phyloP scores from a whole-genome alignment of 2,797 vertebrate genomes.

The Trichosurus vulpecula region DNA sequence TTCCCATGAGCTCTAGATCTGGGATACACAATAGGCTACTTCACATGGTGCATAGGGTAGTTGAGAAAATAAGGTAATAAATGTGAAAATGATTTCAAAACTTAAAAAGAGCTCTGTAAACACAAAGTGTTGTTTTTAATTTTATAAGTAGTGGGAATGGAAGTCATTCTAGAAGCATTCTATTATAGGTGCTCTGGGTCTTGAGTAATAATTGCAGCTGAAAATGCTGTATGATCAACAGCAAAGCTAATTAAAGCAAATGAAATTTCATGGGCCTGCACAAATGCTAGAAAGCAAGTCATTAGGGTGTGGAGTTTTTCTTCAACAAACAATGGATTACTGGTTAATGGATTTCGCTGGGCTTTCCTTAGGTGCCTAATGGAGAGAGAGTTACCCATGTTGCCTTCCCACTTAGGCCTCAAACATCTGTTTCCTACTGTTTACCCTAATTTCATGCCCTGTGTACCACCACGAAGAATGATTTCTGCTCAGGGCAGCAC shows the following conservation, averaged over 20 bases:
- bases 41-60: not conserved
- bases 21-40: not conserved
- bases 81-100: constrained; percentile 14
- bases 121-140: not conserved
- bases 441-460: constrained; percentile 71
- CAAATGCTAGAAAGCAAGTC: constrained; percentile 35
- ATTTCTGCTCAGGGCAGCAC: constrained; percentile 65
- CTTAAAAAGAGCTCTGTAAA: not conserved
- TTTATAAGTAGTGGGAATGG: not conserved
- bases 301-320: constrained; percentile 71
- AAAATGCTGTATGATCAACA: constrained; percentile 41
- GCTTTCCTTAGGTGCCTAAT: constrained; percentile 85
- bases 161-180: not conserved
- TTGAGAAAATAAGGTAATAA: constrained; percentile 15
- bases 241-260: constrained; percentile 58
- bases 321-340: constrained; percentile 75
- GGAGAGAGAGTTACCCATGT: constrained; percentile 69
- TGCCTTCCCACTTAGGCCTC: constrained; percentile 85
- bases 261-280: constrained; percentile 21
- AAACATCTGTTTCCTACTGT: constrained; percentile 88
- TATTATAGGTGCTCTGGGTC: not conserved
- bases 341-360: constrained; percentile 80
- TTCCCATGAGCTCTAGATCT: not conserved
- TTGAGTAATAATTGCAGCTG: not conserved
- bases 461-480: constrained; percentile 53